phyloP scores from a whole-genome alignment of 2,113 vertebrate species.

The Gasterosteus nipponicus region DNA sequence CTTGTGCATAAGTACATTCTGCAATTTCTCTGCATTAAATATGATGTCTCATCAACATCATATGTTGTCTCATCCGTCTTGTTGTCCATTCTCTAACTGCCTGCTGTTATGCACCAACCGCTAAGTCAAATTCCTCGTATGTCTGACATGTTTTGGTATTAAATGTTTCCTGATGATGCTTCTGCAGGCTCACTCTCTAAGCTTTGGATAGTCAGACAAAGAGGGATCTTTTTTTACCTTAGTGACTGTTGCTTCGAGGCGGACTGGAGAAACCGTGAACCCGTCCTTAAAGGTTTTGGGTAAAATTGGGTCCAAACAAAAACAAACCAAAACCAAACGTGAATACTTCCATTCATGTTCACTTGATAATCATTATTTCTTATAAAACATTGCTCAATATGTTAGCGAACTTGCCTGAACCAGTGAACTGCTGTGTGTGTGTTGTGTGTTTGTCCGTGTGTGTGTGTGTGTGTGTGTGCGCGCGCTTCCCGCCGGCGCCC shows the following conservation, averaged over 20 bases:
- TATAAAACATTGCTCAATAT: neutral
- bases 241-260: neutral
- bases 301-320: neutral
- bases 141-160: no score
- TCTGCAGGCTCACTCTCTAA: neutral
- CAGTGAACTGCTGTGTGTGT: neutral
- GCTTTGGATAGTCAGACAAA: neutral
- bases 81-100: no score
- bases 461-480: neutral
- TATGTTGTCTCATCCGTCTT: no score
- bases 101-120: no score
- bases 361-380: neutral
- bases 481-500: constrained; percentile 11
- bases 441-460: neutral
- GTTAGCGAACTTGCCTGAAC: neutral
- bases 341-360: neutral
- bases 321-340: no score
- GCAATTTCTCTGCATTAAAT: neutral
- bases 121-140: no score
- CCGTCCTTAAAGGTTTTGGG: neutral
- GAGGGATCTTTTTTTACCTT: no score
- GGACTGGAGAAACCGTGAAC: neutral
- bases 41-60: neutral
- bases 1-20: neutral
- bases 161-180: neutral